phyloP scores from a whole-genome alignment of 64 coral and sea anemone genomes.

The Montipora cactus region DNA sequence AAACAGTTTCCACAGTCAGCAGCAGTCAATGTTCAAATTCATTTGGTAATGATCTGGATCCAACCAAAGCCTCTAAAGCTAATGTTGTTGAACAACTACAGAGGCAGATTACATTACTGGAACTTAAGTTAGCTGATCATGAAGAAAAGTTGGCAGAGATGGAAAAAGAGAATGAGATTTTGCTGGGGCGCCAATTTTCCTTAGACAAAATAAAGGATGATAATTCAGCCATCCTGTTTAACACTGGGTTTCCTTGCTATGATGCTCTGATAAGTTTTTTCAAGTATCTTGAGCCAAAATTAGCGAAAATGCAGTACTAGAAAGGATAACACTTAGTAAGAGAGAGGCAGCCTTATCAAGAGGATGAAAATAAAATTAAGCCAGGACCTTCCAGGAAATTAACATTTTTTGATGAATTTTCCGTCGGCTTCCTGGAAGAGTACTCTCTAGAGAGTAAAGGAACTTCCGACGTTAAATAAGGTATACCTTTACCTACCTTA shows the following conservation, averaged over 20 bases:
- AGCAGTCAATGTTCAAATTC: too few species aligned
- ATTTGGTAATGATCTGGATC: too few species aligned
- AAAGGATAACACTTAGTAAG: conserved; percentile 7
- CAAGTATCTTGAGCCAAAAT: conserved; percentile 58
- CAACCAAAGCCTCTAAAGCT: neutral
- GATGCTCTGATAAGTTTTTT: conserved; percentile 22
- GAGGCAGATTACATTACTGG: neutral
- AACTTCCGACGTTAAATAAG: too few species aligned
- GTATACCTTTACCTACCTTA: too few species aligned
- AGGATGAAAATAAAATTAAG: conserved; percentile 23
- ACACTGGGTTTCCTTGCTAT: conserved; percentile 5
- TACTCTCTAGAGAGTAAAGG: too few species aligned
- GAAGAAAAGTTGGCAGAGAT: neutral
- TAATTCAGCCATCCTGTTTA: neutral
- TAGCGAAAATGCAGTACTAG: conserved; percentile 67
- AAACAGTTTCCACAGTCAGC: too few species aligned
- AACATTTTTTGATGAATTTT: conserved; percentile 6
- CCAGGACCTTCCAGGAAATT: conserved; percentile 49
- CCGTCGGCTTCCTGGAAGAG: too few species aligned
- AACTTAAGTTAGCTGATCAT: neutral
- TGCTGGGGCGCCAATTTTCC: conserved; percentile 15
- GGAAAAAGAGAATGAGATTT: neutral
- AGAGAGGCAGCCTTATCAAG: conserved; percentile 4
- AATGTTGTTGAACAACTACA: neutral
- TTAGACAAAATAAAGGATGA: conserved; percentile 71